Base-by-base conservation (phyloP, 2,888 invertebrate species). In the Syrphus vitripennis region DNA sequence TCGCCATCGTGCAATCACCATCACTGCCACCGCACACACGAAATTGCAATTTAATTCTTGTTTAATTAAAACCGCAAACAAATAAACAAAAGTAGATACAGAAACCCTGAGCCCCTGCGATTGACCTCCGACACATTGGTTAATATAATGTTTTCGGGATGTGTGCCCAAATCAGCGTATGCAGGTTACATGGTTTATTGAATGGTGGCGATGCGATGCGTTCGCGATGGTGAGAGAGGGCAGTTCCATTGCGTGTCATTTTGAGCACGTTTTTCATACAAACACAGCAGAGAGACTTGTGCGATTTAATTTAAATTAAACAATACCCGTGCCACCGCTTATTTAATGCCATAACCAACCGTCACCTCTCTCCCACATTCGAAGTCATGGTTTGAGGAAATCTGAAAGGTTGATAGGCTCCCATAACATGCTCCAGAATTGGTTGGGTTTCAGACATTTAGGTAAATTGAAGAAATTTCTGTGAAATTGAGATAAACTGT, bases 51-150 rank as follows among this genome's bases (percentile, higher is more conserved):
- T 84, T 84, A 81, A 84, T 76, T 84, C 72, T 48, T 81, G 81
- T 77, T 81, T 80, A 81, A 84, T 81, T 84, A 81, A 84, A 84
- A 84, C 81, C 80, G 67, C 76, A 76, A 84, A 77, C 83, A 84
- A 84, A 80, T 81, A 84, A 84, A 84, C 76, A 84, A 84, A 80
- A 80, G 71, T 72, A 71, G 37, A 57, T 81, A 70, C 71, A 76
- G 65, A 65, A 65, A 26, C 59, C 37, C 53, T 12, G 26, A 42
- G 34, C 21, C 34, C 63, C 63, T n/a, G 6, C 40, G 45, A 84
- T 76, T 81, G 84, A 81, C 84, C 80, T 77, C 76, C 72, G 48
- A 81, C 84, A 81, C 76, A 29, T 69, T 61, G 76, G 71, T 76
- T 67, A 76, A 71, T 84, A 40, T 80, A 75, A 57, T 48, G 40